Conservation (phyloP, 2,113 vertebrate genomes). For the Corythornis vintsioides region DNA sequence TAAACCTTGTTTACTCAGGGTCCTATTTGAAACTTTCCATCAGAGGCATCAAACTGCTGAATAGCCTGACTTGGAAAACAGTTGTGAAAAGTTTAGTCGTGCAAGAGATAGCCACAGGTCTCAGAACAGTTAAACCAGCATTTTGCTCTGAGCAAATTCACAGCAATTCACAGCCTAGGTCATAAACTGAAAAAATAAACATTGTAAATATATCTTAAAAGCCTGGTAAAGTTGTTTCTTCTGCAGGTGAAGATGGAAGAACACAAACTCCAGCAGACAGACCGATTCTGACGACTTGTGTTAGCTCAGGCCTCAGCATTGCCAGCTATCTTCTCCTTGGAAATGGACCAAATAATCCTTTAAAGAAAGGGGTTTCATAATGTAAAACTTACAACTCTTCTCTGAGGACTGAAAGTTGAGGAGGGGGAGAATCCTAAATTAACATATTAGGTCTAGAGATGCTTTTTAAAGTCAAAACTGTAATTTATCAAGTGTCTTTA, state of each 20-base stretch:
- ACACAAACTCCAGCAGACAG: not conserved
- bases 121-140: not conserved
- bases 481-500: not conserved
- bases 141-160: not conserved
- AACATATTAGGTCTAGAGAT: not conserved
- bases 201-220: not conserved
- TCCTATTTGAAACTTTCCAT: not conserved
- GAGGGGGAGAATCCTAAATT: not conserved
- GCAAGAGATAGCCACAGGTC: not conserved
- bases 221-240: not conserved
- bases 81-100: not conserved
- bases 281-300: fast-evolving
- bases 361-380: not conserved
- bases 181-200: not conserved
- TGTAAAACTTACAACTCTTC: not conserved
- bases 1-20: not conserved
- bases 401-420: not conserved
- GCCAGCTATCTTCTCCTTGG: not conserved
- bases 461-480: not conserved
- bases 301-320: not conserved
- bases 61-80: not conserved
- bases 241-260: not conserved
- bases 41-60: not conserved
- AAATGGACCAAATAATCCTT: not conserved
- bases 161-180: not conserved